These are phyloP conservation scores for Candidula unifasciata DNA, from an alignment of 2,888 invertebrate species.

Conservation along the genomic window DNA sequence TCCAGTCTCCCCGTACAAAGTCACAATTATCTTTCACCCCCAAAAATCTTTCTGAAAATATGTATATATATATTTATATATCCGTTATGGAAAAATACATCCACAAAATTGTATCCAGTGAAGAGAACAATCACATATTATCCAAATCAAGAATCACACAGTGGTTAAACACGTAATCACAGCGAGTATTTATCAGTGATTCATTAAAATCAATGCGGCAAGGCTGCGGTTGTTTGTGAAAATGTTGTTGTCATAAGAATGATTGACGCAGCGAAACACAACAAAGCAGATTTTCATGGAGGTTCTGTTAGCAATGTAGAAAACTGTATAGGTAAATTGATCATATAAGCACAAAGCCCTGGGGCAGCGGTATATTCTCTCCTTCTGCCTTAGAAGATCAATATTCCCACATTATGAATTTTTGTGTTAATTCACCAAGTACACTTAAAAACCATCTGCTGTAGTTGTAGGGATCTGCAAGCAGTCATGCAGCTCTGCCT, in stretches of 20 bases:
- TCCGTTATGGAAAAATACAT: neutral
- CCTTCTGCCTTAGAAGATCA: neutral
- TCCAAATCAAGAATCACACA: neutral
- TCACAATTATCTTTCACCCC: neutral
- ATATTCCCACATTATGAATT: neutral
- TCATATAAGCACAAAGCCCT: neutral
- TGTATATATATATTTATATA: neutral
- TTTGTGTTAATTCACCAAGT: constrained; percentile 15
- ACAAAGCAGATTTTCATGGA: neutral
- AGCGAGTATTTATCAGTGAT: neutral
- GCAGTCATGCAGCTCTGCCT: neutral
- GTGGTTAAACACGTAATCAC: neutral
- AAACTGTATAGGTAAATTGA: constrained; percentile 6
- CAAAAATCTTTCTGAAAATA: neutral
- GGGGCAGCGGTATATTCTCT: too few species aligned
- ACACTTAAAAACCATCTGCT: constrained; percentile 14
- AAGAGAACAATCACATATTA: neutral
- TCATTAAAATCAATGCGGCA: constrained; percentile 9
- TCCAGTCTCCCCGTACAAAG: neutral
- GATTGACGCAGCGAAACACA: neutral
- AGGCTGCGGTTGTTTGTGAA: neutral
- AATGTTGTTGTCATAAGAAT: neutral
- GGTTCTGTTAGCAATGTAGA: neutral
- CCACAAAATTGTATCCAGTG: neutral
- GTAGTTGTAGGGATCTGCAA: neutral